A percentile compares a stretch with the other conserved stretches of the same genome.
phyloP scores from a whole-genome alignment of 2,888 invertebrate genomes.

The Operophtera brumata region DNA sequence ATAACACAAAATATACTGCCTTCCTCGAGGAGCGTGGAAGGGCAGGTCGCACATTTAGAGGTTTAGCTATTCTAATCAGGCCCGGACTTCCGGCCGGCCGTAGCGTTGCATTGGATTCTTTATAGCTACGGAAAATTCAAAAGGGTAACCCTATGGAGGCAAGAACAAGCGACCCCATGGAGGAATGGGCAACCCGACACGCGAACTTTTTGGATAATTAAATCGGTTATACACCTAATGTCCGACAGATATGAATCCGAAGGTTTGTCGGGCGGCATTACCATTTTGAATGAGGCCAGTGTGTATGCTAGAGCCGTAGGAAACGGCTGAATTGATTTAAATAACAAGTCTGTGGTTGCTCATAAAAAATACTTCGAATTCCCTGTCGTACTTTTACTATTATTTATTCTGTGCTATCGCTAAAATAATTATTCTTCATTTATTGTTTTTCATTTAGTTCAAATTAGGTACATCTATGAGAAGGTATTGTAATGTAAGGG shows the following conservation, averaged over 20 bases:
- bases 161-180: constrained; percentile 5
- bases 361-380: too few relatives aligned
- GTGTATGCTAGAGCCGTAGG: constrained; percentile 9
- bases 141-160: constrained; percentile 33
- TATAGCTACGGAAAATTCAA: constrained; percentile 41
- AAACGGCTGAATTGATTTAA: constrained; percentile 8
- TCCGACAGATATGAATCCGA: constrained; percentile 39
- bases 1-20: constrained; percentile 31
- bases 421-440: too few relatives aligned
- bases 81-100: constrained; percentile 32
- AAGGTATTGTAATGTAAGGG: too few relatives aligned
- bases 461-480: too few relatives aligned
- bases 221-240: constrained; percentile 47
- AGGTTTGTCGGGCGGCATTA: constrained; percentile 30
- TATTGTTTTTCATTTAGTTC: too few relatives aligned
- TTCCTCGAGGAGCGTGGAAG: constrained; percentile 37
- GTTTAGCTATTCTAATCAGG: constrained; percentile 59
- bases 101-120: constrained; percentile 44
- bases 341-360: constrained; percentile 2
- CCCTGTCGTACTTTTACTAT: too few relatives aligned
- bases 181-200: constrained; percentile 43
- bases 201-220: constrained; percentile 52
- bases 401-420: too few relatives aligned
- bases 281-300: constrained; percentile 27
- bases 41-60: constrained; percentile 40